phyloP scores from a whole-genome alignment of 2,888 invertebrate species.

The Drosophila mayaguana region DNA sequence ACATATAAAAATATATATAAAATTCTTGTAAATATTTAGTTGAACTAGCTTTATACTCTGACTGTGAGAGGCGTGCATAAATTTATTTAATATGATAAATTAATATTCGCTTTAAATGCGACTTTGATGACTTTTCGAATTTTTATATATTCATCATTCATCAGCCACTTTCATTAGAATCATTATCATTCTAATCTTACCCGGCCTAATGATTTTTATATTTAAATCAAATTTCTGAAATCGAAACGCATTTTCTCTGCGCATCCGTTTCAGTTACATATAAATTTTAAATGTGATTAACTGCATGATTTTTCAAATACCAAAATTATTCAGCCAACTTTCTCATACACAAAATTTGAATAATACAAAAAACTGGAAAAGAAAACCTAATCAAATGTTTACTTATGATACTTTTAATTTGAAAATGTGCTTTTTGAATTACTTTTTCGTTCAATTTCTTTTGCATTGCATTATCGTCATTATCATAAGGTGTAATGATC shows the following conservation, averaged over 20 bases:
- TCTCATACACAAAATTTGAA: slow-evolving; percentile 37
- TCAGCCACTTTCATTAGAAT: slow-evolving; percentile 26
- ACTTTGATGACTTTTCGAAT: not conserved
- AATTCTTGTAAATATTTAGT: not conserved
- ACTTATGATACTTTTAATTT: slow-evolving; percentile 33
- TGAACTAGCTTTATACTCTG: not conserved
- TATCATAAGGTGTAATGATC: slow-evolving; percentile 34
- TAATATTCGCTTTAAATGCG: not conserved
- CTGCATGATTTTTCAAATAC: slow-evolving; percentile 35
- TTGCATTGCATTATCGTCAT: slow-evolving; percentile 45
- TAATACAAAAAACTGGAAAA: not conserved
- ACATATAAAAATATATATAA: not conserved
- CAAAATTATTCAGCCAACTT: slow-evolving; percentile 34
- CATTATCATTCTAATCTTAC: not conserved
- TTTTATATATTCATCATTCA: slow-evolving; percentile 1
- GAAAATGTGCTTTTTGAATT: slow-evolving; percentile 40
- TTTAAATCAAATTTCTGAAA: slow-evolving; percentile 3
- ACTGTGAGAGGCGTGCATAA: not conserved
- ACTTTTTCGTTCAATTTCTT: slow-evolving; percentile 44
- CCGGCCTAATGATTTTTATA: not conserved
- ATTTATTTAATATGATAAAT: not conserved
- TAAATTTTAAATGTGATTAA: slow-evolving; percentile 35
- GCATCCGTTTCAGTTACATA: not conserved
- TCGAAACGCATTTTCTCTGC: not conserved
- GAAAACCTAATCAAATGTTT: slow-evolving; percentile 25